Evolutionary conservation across 2,113 vertebrate species (phyloP), one percentile per base, ranked within the genome.

Genomic region (Larimichthys polyactis): DNA sequence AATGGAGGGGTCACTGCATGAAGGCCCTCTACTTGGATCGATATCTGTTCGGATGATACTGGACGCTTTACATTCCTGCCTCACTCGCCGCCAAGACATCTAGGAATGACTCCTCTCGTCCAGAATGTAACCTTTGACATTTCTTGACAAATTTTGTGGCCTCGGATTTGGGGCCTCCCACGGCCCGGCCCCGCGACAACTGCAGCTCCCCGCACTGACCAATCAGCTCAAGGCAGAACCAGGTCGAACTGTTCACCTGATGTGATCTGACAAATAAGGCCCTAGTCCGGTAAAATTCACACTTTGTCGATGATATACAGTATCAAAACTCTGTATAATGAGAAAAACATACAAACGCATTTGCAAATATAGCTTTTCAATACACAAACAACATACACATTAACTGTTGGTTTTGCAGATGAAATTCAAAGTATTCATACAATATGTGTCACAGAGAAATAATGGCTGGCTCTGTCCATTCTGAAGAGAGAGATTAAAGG

Each of bases 271-370:
- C 55, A 70, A 80, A 81, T 75, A 86, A 89, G 80, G 91, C 79
- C 87, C 82, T 72, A 78, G 87, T 91, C 72, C 6, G 65, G 74
- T 79, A 85, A 80, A 89, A 91, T 89, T 91, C 91, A 92, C 80
- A 89, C 86, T 60, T 60, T 72, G 58, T 78, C 9, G 32, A 72
- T 19, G 20, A 86, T 70, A 89, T 89, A 92, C 81, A 92, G 91
- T 91, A 93, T 92, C 81, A 86, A 92, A 90, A 92, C 52, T 87
- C 80, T 76, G 82, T 73, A 87, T 90, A 83, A 91, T 89, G 78
- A 92, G 70, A 85, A 55, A 55, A 78, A 86, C 78, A 83, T 87
- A 92, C 67, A 82, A 88, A 92, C 46, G 40, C 72, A 85, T 85
- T 89, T 69, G 86, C 79, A 90, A 89, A 92, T 86, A 91, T 87